These are phyloP conservation scores for Bubo bubo DNA, from an alignment of 2,113 vertebrate genomes.

Conservation along the genomic window DNA sequence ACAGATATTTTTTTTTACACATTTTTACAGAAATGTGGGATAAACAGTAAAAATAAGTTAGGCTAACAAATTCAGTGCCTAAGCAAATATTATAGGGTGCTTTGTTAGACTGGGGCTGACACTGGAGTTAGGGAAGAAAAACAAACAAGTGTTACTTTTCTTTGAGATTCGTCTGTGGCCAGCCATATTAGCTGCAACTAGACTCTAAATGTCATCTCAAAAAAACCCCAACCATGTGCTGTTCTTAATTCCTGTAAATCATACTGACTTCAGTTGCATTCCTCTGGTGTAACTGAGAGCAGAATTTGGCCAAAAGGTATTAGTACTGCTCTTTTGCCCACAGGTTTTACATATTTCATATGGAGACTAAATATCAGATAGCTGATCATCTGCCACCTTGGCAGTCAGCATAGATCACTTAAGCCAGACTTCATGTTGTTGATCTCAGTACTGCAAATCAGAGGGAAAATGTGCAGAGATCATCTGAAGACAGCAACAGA, in stretches of 20 bases:
- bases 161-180: neutral
- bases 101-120: constrained; percentile 36
- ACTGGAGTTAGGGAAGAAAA: constrained; percentile 18
- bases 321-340: neutral
- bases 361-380: neutral
- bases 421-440: neutral
- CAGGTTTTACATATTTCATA: neutral
- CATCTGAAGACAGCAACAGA: neutral
- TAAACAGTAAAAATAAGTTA: constrained; percentile 50
- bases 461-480: neutral
- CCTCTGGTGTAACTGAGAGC: neutral
- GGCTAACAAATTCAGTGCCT: constrained; percentile 23
- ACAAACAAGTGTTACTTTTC: constrained; percentile 22
- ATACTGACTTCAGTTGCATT: neutral
- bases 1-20: neutral
- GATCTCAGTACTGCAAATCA: neutral
- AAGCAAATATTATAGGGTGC: constrained; percentile 23
- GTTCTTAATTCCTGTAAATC: neutral
- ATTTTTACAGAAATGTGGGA: constrained; percentile 26
- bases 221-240: neutral
- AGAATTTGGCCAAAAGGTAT: neutral
- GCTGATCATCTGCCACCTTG: neutral
- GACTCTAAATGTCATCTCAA: neutral
- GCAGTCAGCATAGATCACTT: neutral
- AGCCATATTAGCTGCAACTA: neutral